Percentiles rank a stretch among this genome's conserved stretches.
Conservation (phyloP, 2,113 vertebrate species). For the Patagioenas fasciata region DNA sequence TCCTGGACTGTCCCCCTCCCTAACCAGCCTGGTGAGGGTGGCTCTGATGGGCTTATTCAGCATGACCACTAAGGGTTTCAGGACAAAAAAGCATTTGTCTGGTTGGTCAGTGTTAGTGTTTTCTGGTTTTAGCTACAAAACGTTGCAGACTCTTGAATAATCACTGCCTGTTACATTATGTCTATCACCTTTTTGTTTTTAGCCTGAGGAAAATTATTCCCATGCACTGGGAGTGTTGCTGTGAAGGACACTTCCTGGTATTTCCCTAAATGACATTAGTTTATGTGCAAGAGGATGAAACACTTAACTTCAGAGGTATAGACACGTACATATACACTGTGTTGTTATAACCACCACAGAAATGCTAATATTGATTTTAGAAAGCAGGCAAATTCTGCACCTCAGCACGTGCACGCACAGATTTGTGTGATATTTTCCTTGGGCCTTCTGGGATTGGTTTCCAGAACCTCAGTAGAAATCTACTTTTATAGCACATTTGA, state of each 20-base stretch:
- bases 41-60: background rate
- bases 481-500: background rate
- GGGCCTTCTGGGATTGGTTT: background rate
- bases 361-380: background rate
- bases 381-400: background rate
- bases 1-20: background rate
- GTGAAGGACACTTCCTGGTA: background rate
- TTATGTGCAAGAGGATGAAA: background rate
- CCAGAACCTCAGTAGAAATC: background rate
- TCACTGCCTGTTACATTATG: background rate
- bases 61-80: background rate
- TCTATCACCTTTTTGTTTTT: background rate
- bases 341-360: background rate
- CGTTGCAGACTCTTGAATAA: background rate
- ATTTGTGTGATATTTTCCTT: background rate
- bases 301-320: background rate
- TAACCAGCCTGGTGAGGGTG: too few species aligned
- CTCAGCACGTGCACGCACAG: accelerated
- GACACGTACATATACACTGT: accelerated
- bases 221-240: background rate
- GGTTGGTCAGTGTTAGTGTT: background rate
- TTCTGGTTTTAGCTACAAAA: background rate
- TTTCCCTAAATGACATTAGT: background rate
- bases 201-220: background rate
- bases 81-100: background rate